Evolutionary conservation across 2,888 invertebrate genomes (phyloP).

Genomic region (Melanargia galathea): DNA sequence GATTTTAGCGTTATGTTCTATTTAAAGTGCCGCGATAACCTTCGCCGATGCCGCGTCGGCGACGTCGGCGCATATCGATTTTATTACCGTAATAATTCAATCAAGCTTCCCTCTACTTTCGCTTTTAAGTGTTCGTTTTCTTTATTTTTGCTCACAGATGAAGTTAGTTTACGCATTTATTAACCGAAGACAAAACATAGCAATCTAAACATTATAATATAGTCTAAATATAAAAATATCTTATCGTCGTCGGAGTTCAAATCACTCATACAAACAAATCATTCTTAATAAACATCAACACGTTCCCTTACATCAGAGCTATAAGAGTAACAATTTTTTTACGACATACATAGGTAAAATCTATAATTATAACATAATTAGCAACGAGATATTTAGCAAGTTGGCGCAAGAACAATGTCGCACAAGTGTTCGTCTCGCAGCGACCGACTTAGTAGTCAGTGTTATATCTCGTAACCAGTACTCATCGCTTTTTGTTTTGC

Average conservation of each 20-base stretch:
- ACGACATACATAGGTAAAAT: conserved; percentile 34
- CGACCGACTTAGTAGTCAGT: background rate
- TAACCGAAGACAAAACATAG: background rate
- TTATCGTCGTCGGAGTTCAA: background rate
- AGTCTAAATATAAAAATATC: background rate
- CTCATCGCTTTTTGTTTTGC: conserved; percentile 17
- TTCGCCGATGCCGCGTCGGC: conserved; percentile 30
- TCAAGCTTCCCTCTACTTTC: conserved; percentile 26
- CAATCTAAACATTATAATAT: background rate
- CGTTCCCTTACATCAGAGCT: background rate
- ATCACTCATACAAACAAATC: background rate
- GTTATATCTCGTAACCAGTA: too few relatives aligned
- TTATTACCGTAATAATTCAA: conserved; percentile 34
- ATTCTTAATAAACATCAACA: background rate
- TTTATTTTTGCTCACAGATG: background rate
- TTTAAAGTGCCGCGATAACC: conserved; percentile 31
- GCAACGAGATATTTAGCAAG: conserved; percentile 29
- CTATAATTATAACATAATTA: conserved; percentile 39
- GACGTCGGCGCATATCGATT: conserved; percentile 32
- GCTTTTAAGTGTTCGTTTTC: conserved; percentile 11
- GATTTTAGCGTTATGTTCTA: conserved; percentile 30
- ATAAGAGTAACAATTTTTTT: conserved; percentile 9
- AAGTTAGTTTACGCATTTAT: background rate
- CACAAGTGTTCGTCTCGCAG: conserved; percentile 30
- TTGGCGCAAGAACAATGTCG: conserved; percentile 42